Evolutionary conservation across 1,140 invertebrate genomes (phyloP).

Genomic region (Drosophila pallidifrons): DNA sequence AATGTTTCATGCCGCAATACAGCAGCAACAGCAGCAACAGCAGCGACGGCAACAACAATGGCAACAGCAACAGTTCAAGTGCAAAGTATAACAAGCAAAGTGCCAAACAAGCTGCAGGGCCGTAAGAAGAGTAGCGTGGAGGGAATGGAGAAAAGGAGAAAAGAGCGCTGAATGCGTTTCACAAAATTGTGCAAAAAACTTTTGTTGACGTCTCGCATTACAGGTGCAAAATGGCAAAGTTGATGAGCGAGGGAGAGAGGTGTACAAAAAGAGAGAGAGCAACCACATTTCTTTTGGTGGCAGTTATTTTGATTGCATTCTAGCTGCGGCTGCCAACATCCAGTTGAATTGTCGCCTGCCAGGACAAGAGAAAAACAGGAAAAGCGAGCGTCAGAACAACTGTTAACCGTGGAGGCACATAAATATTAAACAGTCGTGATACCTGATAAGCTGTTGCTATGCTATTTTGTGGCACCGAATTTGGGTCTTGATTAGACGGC

Average conservation of each 20-base stretch:
- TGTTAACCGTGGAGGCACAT: conserved; percentile 32
- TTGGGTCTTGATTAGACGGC: conserved; percentile 47
- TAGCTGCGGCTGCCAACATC: background rate
- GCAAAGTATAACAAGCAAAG: conserved; percentile 23
- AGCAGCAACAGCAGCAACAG: conserved; percentile 11
- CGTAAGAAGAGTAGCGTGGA: background rate
- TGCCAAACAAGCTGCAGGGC: conserved; percentile 18
- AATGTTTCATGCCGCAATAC: conserved; percentile 38
- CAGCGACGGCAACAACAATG: conserved; percentile 9
- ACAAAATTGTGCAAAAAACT: conserved; percentile 53
- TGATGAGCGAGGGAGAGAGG: conserved; percentile 11
- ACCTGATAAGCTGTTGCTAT: conserved; percentile 42
- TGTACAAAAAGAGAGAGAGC: background rate
- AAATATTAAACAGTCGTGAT: conserved; percentile 50
- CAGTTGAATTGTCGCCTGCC: background rate
- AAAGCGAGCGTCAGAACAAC: background rate
- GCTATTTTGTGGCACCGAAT: conserved; percentile 23
- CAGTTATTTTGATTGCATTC: conserved; percentile 54
- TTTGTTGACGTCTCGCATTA: conserved; percentile 56
- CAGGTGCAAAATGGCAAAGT: conserved; percentile 48
- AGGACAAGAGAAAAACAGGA: background rate
- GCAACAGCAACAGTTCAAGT: conserved; percentile 18
- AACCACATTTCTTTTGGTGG: conserved; percentile 42
- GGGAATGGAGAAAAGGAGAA: conserved; percentile 2
- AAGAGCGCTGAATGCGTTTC: conserved; percentile 35